Base-by-base conservation (phyloP, 1,140 invertebrate species). In the Achatina immaculata region DNA sequence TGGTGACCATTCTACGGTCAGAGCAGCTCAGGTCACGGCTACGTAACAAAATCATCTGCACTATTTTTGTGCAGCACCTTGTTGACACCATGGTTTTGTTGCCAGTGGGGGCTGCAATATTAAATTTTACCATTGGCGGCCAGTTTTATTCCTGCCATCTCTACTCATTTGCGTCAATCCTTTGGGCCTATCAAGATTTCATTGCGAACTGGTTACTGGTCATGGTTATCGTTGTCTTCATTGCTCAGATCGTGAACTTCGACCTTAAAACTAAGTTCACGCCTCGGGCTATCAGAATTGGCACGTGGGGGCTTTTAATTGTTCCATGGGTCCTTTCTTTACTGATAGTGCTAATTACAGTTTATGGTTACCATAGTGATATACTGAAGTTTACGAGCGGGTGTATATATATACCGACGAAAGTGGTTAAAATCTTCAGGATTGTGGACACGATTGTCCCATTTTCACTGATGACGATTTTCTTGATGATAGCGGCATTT, bases 221-320 rank as follows among this genome's bases (percentile, higher is more conserved):
- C n/a, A 65, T 65, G 62, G 24, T 65, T 7, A n/a, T 65, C 62
- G 24, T 28, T n/a, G 62, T 65, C 31, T 65, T 65, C 62, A 34
- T 65, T 7, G 62, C 62, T 34, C 62, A 65, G n/a, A 28, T 65
- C 11, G n/a, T 11, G 7, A 24, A 65, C 62, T 28, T 65, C 62
- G n/a, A 65, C 62, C 62, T 24, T 14, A 65, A 7, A 65, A 34
- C 62, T 9, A 65, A 28, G 11, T 24, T 65, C 24, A n/a, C 24
- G 7, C 62, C 62, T 28, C 11, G 24, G n/a, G 62, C 62, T 34
- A 28, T 28, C 11, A 65, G 7, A 9, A 6, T 65, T 24, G 62
- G 62, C 31, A 65, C n/a, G n/a, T 7, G 6, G 7, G 62, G 7
- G 62, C 24, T 65, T 7, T 65, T 65, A 24, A 9, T 65, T 34